These are phyloP conservation scores for Willisornis vidua DNA, from an alignment of 2,113 vertebrate genomes.

Conservation along the genomic window DNA sequence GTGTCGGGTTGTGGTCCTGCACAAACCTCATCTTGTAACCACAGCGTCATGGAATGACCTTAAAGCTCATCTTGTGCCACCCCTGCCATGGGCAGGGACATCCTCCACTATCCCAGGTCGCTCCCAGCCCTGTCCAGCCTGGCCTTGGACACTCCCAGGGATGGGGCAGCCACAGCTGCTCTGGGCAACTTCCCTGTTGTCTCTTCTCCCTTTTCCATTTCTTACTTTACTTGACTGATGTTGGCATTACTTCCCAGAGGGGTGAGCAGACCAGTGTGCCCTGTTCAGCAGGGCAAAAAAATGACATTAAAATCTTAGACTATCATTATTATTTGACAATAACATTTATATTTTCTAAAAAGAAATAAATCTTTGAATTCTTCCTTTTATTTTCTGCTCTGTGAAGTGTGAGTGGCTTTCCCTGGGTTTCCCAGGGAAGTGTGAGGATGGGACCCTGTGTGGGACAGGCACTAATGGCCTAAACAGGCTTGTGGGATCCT, in stretches of 20 bases:
- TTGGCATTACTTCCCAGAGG: neutral
- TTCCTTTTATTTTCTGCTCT: neutral
- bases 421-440: neutral
- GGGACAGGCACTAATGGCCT: neutral
- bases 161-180: neutral
- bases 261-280: fast-evolving
- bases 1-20: neutral
- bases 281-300: neutral
- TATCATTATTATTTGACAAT: neutral
- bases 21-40: neutral
- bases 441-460: neutral
- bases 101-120: neutral
- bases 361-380: neutral
- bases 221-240: too few species aligned
- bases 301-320: neutral
- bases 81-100: neutral
- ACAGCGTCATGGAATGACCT: neutral
- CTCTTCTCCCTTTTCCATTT: neutral
- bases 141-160: neutral
- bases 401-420: fast-evolving
- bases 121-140: neutral
- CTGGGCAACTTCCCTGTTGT: neutral
- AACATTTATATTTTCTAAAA: neutral
- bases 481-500: neutral
- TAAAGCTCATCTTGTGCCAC: neutral